Evolutionary conservation across 2,888 invertebrate species (phyloP).

Genomic region (Eilema sororculum): DNA sequence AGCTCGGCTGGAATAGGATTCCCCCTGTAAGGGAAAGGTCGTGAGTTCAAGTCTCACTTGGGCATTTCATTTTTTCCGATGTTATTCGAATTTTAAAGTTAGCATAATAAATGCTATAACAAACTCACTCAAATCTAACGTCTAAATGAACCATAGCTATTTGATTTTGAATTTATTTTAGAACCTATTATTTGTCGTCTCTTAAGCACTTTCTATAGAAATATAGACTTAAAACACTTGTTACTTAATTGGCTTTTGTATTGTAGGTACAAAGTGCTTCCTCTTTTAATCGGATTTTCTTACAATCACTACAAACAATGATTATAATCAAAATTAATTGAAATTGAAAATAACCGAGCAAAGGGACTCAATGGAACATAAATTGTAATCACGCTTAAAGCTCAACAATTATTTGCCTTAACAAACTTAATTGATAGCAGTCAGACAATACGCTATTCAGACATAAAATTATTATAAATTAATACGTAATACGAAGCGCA

Average conservation of each 20-base stretch:
- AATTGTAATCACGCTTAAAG: slow-evolving; percentile 33
- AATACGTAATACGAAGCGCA: slow-evolving; percentile 22
- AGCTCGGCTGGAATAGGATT: no score
- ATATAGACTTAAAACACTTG: neutral
- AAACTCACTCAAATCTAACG: no score
- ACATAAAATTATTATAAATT: slow-evolving; percentile 40
- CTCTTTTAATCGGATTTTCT: slow-evolving; percentile 8
- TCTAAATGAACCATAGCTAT: no score
- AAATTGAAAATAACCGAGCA: slow-evolving; percentile 13
- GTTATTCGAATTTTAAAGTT: no score
- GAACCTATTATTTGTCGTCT: neutral
- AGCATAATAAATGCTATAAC: no score
- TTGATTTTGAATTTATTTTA: no score
- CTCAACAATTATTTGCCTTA: slow-evolving; percentile 36
- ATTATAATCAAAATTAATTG: slow-evolving; percentile 13
- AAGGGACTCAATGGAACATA: slow-evolving; percentile 17
- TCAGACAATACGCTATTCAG: slow-evolving; percentile 29
- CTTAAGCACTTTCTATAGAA: neutral
- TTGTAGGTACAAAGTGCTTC: neutral
- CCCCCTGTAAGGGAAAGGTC: no score
- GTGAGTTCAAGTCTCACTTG: no score
- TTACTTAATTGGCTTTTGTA: neutral
- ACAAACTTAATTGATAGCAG: slow-evolving; percentile 43
- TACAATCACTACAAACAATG: slow-evolving; percentile 16
- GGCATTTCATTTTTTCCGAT: no score